Evolutionary conservation across 2,888 invertebrate species (phyloP).

Genomic region (Danaus chrysippus): DNA sequence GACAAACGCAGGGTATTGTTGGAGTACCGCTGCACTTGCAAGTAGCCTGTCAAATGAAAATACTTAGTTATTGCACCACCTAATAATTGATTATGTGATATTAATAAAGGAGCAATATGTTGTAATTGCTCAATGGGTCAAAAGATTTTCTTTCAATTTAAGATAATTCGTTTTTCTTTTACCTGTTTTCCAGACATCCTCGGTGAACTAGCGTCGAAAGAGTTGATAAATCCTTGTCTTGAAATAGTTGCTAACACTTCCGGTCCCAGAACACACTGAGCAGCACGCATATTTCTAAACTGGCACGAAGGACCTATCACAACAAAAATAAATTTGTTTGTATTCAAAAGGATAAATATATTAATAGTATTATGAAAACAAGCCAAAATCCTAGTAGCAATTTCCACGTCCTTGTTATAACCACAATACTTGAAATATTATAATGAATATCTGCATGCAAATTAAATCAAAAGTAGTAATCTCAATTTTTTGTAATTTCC

Average conservation of each 20-base stretch:
- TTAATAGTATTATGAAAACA: background rate
- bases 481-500: too few relatives aligned
- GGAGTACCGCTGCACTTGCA: conserved; percentile 38
- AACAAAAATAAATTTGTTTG: background rate
- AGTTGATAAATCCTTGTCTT: conserved; percentile 6
- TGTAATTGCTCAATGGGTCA: too few relatives aligned
- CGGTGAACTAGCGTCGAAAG: background rate
- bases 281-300: conserved; percentile 60
- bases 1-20: conserved; percentile 38
- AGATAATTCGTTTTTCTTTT: background rate
- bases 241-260: conserved; percentile 39
- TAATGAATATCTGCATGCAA: too few relatives aligned
- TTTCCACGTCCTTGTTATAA: too few relatives aligned
- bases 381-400: too few relatives aligned
- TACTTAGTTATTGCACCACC: too few relatives aligned
- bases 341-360: background rate
- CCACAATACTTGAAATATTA: too few relatives aligned
- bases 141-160: too few relatives aligned
- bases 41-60: conserved; percentile 38
- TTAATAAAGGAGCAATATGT: too few relatives aligned
- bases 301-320: conserved; percentile 38
- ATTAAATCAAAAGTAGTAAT: too few relatives aligned
- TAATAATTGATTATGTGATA: too few relatives aligned
- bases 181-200: conserved; percentile 34
- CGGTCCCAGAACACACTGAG: conserved; percentile 56